Base-by-base conservation (phyloP, 2,113 vertebrate genomes). In the Microtus richardsoni region DNA sequence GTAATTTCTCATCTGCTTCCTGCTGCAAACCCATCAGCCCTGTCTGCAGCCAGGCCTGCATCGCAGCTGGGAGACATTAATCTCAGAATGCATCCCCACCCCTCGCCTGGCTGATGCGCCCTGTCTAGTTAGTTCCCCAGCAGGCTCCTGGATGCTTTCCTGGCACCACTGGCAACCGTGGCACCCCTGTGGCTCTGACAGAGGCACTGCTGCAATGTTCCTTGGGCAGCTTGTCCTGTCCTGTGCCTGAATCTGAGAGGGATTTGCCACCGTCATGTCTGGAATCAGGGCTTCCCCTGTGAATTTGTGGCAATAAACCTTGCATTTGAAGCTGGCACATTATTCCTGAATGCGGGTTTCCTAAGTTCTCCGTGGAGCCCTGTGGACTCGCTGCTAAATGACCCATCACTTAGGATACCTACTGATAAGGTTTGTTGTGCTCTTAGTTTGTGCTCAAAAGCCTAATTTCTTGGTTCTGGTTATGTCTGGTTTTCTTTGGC, bases 21-120 rank as follows among this genome's bases (percentile, higher is more conserved):
- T 95, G 89, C 93, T 95, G 41, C n/a, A 95, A 88, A 94, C 92
- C 97, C 92, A 90, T 95, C n/a, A 41, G 74, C 91, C 93, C 30
- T 84, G 96, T 86, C 89, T 95, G 71, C 28, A 95, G 3, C 93
- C 49, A 85, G 44, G 88, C 82, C 96, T 92, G 14, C 77, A 66
- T 91, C 96, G 84, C 97, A 98, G 94, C 97, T 98, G 96, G 87
- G 98, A 97, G 84, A 95, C 90, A 94, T 97, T 98, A 91, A 97
- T 98, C 84, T 97, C 80, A 2, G 4, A 36, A 91, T 88, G 54
- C 44, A 5, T 78, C 60, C 39, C 95, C 84, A 24, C 84, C 13
- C 3, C 89, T 8, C 58, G 74, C 92, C 93, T 1, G 26, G 41
- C n/a, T 79, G 19, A 90, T 71, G 75, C 49, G 33, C 58, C 70